phyloP scores from a whole-genome alignment of 1,140 invertebrate species.

The Bombyx mori region ASM3026992v2 NC_085120.1:12945001-12945500 shows the following conservation, averaged over 20 bases:
- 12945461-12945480: constrained; percentile 21
- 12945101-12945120: no score
- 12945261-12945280: not conserved
- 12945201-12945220: constrained; percentile 4
- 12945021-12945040: no score
- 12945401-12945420: constrained; percentile 14
- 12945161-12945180: no score
- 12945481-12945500: constrained; percentile 18
- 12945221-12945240: no score
- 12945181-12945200: no score
- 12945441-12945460: constrained; percentile 12
- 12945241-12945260: not conserved
- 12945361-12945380: constrained; percentile 25
- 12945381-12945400: constrained; percentile 12
- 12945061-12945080: no score
- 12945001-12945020: no score
- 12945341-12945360: constrained; percentile 56
- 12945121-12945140: no score
- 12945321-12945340: constrained; percentile 31
- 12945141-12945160: no score
- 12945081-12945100: no score
- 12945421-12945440: constrained; percentile 8
- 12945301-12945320: not conserved
- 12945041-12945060: no score
- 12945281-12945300: not conserved